Conservation (phyloP, 2,888 invertebrate species). For the Lycaena phlaeas region DNA sequence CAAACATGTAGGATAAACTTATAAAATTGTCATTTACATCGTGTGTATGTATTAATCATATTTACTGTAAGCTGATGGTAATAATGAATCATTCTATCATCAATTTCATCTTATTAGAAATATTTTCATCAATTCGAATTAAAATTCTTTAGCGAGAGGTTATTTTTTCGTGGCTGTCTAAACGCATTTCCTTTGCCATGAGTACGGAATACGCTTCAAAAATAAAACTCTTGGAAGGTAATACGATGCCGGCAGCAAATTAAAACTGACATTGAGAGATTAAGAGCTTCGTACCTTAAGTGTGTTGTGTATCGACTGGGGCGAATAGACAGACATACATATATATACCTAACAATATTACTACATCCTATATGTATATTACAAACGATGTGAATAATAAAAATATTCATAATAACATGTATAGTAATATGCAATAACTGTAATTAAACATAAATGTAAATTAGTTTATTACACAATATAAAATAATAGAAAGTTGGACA, state of each 20-base stretch:
- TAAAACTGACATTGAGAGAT: conserved; percentile 71
- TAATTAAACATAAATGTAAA: neutral
- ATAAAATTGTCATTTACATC: too few species aligned
- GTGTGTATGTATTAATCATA: too few species aligned
- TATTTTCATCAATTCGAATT: conserved; percentile 7
- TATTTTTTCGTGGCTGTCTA: conserved; percentile 46
- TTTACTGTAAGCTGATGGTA: too few species aligned
- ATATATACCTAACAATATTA: conserved; percentile 17
- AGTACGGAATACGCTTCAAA: conserved; percentile 44
- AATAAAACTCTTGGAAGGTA: conserved; percentile 66
- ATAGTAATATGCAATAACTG: too few species aligned
- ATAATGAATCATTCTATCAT: too few species aligned
- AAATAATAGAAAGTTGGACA: conserved; percentile 1
- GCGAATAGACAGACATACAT: conserved; percentile 33
- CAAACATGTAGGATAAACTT: too few species aligned
- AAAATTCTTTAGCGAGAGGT: conserved; percentile 31
- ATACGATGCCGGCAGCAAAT: conserved; percentile 64
- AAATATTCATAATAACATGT: too few species aligned
- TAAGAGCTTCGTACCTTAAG: conserved; percentile 48
- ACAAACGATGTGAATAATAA: too few species aligned
- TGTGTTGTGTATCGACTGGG: conserved; percentile 42
- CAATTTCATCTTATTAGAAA: too few species aligned
- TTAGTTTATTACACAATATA: conserved; percentile 20
- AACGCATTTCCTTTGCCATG: conserved; percentile 52
- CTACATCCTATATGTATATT: too few species aligned